Base-by-base conservation (phyloP, 1,140 invertebrate species). In the Campoletis sonorensis region DNA sequence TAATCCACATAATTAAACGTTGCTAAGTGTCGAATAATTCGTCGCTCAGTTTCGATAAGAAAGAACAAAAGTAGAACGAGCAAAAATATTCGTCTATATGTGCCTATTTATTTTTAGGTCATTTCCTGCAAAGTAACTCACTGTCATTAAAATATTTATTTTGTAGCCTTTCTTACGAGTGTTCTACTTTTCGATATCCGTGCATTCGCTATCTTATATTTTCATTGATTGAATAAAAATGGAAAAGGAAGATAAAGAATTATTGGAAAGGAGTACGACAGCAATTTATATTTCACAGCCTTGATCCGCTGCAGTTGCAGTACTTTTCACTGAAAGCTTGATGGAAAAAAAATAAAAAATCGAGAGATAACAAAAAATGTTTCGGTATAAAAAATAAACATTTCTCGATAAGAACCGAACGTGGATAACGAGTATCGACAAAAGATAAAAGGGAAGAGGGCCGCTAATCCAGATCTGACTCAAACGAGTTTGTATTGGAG, bases 241-340 rank as follows among this genome's bases (percentile, higher is more conserved):
- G 51, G 11, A 21, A 8, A 5, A 54, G 51, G 5, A 21, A 54
- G 51, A 54, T 18, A 54, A 54, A 54, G 16, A 54, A 8, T 21
- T 54, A 18, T 51, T 18, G 51, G 3, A 21, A 54, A 54, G 51
- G 11, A n/a, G 51, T 4, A 54, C 16, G 16, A n/a, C n/a, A 54
- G 51, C 51, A 54, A 54, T 54, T 54, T 21, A 54, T 54, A 8
- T 54, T 54, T 54, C n/a, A 54, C n/a, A 54, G n/a, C 51, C 51
- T 54, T 54, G 51, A n/a, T 54, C 51, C 18, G 7, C 8, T 54
- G 51, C n/a, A 1, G 8, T 54, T 54, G 51, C n/a, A 54, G 18
- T 54, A 21, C 51, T 54, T 54, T 54, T 18, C 5, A n/a, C n/a
- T n/a, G 16, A 54, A 54, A 54, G n/a, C 51, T 54, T 18, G 51